Evolutionary conservation across 2,797 vertebrate species (phyloP).

Genomic region (Nannoperca australis): DNA sequence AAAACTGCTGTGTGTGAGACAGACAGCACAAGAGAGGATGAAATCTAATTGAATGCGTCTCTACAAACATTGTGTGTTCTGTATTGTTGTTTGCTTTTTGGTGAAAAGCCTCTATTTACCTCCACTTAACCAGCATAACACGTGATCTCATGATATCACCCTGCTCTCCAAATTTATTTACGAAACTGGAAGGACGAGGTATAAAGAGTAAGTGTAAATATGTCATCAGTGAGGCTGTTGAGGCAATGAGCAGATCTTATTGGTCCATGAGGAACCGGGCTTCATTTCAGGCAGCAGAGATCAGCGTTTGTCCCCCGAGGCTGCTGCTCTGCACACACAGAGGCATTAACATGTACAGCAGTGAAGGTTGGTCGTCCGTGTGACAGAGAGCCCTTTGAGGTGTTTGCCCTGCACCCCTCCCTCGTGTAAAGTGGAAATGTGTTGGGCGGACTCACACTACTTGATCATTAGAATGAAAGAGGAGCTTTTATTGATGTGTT

Average conservation of each 20-base stretch:
- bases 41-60: accelerated
- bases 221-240: conserved; percentile 23
- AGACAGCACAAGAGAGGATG: neutral
- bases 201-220: conserved; percentile 16
- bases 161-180: conserved; percentile 11
- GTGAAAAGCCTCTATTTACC: conserved; percentile 4
- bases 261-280: neutral
- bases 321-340: conserved; percentile 14
- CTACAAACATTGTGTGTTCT: neutral
- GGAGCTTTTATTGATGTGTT: neutral
- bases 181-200: conserved; percentile 52
- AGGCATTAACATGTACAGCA: conserved; percentile 15
- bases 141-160: conserved; percentile 6
- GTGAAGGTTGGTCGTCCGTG: conserved; percentile 2
- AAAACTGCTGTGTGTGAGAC: neutral
- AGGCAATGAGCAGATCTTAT: conserved; percentile 6
- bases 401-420: neutral
- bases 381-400: conserved; percentile 12
- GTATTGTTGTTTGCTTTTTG: conserved; percentile 1
- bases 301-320: conserved; percentile 25
- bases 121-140: neutral
- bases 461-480: conserved; percentile 32
- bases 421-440: conserved; percentile 34
- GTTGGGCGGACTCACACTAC: conserved; percentile 7
- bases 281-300: conserved; percentile 8